A percentile compares a stretch with the other conserved stretches of the same genome.
phyloP scores from a whole-genome alignment of 2,113 vertebrate genomes.

The Archocentrus centrarchus region DNA sequence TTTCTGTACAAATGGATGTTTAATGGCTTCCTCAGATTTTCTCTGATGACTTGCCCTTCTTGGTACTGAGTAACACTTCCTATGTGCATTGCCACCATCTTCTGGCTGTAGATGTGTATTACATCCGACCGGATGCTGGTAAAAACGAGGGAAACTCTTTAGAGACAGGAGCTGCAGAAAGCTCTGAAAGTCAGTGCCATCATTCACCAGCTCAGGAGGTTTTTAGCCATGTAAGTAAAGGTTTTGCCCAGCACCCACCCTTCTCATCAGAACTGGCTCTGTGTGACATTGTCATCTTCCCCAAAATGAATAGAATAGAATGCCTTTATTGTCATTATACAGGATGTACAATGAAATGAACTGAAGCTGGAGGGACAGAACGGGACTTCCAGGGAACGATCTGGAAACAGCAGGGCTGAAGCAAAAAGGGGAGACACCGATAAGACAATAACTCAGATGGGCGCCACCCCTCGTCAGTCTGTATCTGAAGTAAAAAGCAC shows the following conservation, averaged over 20 bases:
- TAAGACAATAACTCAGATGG: not conserved
- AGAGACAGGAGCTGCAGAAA: not conserved
- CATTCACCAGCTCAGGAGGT: not conserved
- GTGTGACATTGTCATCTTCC: not conserved
- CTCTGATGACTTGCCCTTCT: no score
- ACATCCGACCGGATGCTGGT: not conserved
- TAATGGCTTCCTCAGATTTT: no score
- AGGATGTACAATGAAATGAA: not conserved
- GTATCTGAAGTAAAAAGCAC: conserved; percentile 5
- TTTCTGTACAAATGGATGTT: not conserved
- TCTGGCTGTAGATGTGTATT: not conserved
- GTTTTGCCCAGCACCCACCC: not conserved
- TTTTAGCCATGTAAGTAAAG: not conserved
- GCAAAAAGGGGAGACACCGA: not conserved
- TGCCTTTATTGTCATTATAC: no score
- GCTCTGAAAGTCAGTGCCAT: not conserved
- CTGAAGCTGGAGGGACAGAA: not conserved
- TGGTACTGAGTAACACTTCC: not conserved
- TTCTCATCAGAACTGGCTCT: fast-evolving
- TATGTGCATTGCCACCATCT: not conserved
- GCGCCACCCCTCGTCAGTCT: not conserved
- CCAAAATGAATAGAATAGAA: not conserved
- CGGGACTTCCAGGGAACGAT: not conserved
- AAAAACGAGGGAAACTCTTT: not conserved
- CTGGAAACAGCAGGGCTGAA: not conserved